Evolutionary conservation across 2,888 invertebrate species (phyloP).

Genomic region (Latrodectus elegans): DNA sequence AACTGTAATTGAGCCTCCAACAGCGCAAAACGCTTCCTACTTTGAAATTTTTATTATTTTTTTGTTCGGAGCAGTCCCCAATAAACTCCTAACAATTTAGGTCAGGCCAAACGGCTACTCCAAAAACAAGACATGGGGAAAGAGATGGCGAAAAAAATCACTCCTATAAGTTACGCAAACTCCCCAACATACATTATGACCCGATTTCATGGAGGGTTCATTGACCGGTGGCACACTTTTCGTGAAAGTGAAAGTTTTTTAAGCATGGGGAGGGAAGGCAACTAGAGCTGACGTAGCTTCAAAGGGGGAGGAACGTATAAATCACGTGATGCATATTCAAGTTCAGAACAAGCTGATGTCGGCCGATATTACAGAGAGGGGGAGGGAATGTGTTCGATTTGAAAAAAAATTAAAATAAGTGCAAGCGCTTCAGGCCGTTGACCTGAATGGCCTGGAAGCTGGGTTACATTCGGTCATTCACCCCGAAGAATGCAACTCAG

Average conservation of each 20-base stretch:
- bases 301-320: slow-evolving; percentile 2
- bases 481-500: slow-evolving; percentile 36
- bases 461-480: slow-evolving; percentile 70
- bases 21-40: slow-evolving; percentile 55
- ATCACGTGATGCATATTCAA: slow-evolving; percentile 67
- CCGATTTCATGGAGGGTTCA: slow-evolving; percentile 49
- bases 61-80: slow-evolving; percentile 63
- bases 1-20: slow-evolving; percentile 32
- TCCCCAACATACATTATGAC: slow-evolving; percentile 38
- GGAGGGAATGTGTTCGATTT: slow-evolving; percentile 24
- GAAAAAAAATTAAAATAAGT: slow-evolving; percentile 59
- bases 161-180: slow-evolving; percentile 57
- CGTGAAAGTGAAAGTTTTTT: slow-evolving; percentile 66
- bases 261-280: slow-evolving; percentile 27
- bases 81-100: slow-evolving; percentile 66
- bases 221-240: slow-evolving; percentile 68
- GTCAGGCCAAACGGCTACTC: slow-evolving; percentile 67
- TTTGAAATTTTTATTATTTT: slow-evolving; percentile 49
- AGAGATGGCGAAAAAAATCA: slow-evolving; percentile 24
- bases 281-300: slow-evolving; percentile 2
- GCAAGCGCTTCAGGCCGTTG: slow-evolving; percentile 68
- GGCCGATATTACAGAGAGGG: slow-evolving; percentile 1
- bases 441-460: slow-evolving; percentile 68
- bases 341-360: slow-evolving; percentile 55
- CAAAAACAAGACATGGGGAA: slow-evolving; percentile 38